Conservation (phyloP, 2,113 vertebrate species). For the Sciurus niger region DNA sequence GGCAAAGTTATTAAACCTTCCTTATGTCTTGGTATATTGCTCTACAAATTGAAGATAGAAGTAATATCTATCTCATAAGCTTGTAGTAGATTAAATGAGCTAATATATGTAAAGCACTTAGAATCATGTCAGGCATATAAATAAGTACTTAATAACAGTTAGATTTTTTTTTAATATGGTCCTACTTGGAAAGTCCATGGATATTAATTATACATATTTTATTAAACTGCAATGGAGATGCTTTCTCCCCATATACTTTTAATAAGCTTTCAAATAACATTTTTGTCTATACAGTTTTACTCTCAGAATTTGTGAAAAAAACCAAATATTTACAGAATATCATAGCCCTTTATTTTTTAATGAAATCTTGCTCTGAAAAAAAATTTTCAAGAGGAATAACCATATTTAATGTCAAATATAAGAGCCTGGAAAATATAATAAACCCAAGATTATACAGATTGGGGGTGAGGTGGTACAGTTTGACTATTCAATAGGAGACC, state of each 20-base stretch:
- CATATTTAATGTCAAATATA: background rate
- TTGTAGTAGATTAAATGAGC: background rate
- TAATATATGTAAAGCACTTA: slow-evolving; percentile 12
- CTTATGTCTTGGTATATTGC: background rate
- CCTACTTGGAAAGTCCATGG: background rate
- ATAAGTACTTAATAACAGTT: background rate
- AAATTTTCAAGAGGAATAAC: background rate
- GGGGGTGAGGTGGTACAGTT: background rate
- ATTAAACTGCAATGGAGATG: background rate
- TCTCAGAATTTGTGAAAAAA: background rate
- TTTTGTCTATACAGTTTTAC: background rate
- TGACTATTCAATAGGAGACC: background rate
- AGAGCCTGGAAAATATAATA: background rate
- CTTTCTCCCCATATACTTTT: background rate
- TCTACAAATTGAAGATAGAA: background rate
- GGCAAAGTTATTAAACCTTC: background rate
- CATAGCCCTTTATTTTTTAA: background rate
- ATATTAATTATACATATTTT: slow-evolving; percentile 32
- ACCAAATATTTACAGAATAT: background rate
- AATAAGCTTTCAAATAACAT: background rate
- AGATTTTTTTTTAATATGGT: background rate
- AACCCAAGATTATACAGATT: background rate
- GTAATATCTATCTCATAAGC: background rate
- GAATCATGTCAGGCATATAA: background rate
- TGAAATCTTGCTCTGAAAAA: background rate